Conservation (phyloP, 2,888 invertebrate species). For the Chymomyza caudatula region DNA sequence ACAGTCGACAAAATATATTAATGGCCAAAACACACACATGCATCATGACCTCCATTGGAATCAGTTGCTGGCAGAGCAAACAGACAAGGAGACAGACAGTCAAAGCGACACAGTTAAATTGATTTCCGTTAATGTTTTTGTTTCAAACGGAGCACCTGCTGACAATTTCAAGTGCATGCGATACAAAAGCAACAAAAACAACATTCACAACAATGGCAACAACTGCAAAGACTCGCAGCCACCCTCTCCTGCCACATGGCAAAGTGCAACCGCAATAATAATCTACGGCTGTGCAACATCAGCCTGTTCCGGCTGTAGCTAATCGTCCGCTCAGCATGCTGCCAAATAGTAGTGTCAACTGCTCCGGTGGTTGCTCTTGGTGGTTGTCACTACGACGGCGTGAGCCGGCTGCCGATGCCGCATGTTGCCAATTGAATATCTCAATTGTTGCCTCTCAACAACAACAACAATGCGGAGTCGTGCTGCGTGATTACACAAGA, state of each 20-base stretch:
- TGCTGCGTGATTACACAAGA: slow-evolving; percentile 63
- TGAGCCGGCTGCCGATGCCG: slow-evolving; percentile 17
- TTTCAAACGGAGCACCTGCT: slow-evolving; percentile 76
- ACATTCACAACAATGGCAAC: slow-evolving; percentile 56
- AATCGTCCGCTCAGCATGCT: slow-evolving; percentile 60
- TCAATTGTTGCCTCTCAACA: slow-evolving; percentile 54
- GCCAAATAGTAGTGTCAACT: slow-evolving; percentile 39
- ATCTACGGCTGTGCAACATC: slow-evolving; percentile 69
- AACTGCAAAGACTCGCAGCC: slow-evolving; percentile 49
- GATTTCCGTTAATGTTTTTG: slow-evolving; percentile 43
- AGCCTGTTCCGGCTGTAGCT: slow-evolving; percentile 47
- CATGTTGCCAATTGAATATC: slow-evolving; percentile 67
- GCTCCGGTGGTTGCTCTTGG: slow-evolving; percentile 12
- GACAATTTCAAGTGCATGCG: slow-evolving; percentile 77
- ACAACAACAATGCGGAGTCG: slow-evolving; percentile 41
- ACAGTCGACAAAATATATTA: slow-evolving; percentile 68
- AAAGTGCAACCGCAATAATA: slow-evolving; percentile 70
- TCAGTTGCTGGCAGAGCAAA: slow-evolving; percentile 16
- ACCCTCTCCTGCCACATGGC: slow-evolving; percentile 33
- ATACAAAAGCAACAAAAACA: slow-evolving; percentile 47
- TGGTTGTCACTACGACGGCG: slow-evolving; percentile 17
- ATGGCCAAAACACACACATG: slow-evolving; percentile 38
- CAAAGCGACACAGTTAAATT: slow-evolving; percentile 41
- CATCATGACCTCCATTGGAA: slow-evolving; percentile 45
- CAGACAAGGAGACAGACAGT: neutral